Base-by-base conservation (phyloP, 2,113 vertebrate species). In the Chitala chitala region DNA sequence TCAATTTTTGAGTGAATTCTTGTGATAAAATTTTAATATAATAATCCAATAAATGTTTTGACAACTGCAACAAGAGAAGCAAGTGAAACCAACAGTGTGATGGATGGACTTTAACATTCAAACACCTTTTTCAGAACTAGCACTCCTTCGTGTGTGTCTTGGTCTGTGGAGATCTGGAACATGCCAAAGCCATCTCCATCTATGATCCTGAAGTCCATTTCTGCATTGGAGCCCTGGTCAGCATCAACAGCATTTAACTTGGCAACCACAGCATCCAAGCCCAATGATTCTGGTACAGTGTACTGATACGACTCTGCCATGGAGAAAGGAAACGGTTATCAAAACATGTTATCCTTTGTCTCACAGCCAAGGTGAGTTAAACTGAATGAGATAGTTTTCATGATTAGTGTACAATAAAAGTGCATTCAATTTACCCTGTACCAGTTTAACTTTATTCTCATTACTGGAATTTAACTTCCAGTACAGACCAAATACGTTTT, bases 131-230 rank as follows among this genome's bases (percentile, higher is more conserved):
- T 90, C 74, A 98, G 92, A 24, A 93, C 86, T 81, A 98, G 90
- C 71, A 98, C 89, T 78, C 95, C 96, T 71, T 98, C 96, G 54
- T 98, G 95, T 0, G 94, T 97, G 4, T 94, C 91, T 86, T 94
- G 93, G 56, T 98, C 94, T 0, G 95, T 94, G 31, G 92, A 90
- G 80, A 98, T 92, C 87, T 94, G 95, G 86, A 98, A 98, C 75
- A 94, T 78, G 29, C 92, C 90, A 1, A 92, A 74, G 8, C 92
- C 93, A 68, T 98, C 94, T 20, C 95, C 93, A 71, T 98, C 96
- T 82, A 96, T 90, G 77, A 98, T 95, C 77, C 91, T 90, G 82
- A 98, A 98, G 77, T 98, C 95, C 94, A 98, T 98, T 87, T 97
- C 95, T 1, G 95, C 94, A 20, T 97, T 98, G 65, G 87, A 75